Conservation (phyloP, 2,113 vertebrate genomes). For the Alosa alosa region DNA sequence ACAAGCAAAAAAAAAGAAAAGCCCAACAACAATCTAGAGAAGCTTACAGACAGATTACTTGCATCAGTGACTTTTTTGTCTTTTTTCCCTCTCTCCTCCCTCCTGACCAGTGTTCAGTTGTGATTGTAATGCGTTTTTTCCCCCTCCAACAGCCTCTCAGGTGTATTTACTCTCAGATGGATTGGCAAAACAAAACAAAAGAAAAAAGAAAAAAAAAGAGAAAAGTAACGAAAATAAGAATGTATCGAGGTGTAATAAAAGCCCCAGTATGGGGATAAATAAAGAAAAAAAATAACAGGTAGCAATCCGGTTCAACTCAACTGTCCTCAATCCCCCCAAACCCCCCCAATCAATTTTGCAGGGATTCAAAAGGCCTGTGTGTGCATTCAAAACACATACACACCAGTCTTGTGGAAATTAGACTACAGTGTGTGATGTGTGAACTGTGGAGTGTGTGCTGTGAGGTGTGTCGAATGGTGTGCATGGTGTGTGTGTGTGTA, state of each 20-base stretch:
- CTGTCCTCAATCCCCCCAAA: too few relatives aligned
- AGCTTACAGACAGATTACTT: constrained; percentile 70
- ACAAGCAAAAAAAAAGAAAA: constrained; percentile 35
- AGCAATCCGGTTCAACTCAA: too few relatives aligned
- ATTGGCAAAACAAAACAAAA: constrained; percentile 37
- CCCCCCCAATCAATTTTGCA: too few relatives aligned
- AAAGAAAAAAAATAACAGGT: too few relatives aligned
- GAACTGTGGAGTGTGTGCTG: too few relatives aligned
- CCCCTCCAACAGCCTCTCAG: constrained; percentile 52
- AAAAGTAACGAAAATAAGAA: not conserved
- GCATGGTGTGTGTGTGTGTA: not conserved
- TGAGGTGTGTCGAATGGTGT: too few relatives aligned
- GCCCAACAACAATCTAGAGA: constrained; percentile 62
- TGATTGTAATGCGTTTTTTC: constrained; percentile 62
- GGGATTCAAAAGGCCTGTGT: too few relatives aligned
- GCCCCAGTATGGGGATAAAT: too few relatives aligned
- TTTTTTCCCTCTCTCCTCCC: constrained; percentile 62
- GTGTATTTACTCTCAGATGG: constrained; percentile 54
- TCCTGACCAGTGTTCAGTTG: constrained; percentile 67
- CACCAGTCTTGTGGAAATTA: too few relatives aligned
- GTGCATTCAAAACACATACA: too few relatives aligned
- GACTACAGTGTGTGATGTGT: too few relatives aligned
- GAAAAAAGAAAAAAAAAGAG: not conserved
- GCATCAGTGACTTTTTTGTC: constrained; percentile 65
- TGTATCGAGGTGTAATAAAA: not conserved